Evolutionary conservation across 2,888 invertebrate genomes (phyloP), one percentile per base, ranked within the genome.

Genomic region (Muschampia plurimacula): DNA sequence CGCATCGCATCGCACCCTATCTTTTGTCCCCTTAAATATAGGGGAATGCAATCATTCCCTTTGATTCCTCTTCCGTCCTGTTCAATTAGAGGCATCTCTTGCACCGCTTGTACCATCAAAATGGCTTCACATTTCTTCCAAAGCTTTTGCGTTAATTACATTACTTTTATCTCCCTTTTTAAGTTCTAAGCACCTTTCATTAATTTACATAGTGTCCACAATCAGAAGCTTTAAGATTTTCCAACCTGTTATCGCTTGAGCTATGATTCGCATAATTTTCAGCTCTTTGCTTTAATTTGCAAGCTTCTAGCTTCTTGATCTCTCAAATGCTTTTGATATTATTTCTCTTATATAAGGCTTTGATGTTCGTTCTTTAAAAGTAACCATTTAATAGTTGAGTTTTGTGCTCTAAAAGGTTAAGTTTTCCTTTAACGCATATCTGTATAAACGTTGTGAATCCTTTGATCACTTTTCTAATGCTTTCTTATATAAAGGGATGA

Each of bases 41-140:
- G 90, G 93, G 92, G 92, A 90, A 89, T 86, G 89, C 89, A 90
- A 93, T 92, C 91, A 92, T 93, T 91, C 90, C 89, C 90, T 93
- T 93, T 93, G 93, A 93, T 92, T 93, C 85, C 85, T 89, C 86
- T 89, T 88, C 90, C 93, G 86, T 91, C 89, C 89, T 88, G 92
- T 93, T 93, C 92, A 94, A 94, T 94, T 93, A 94, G 90, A 91
- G 89, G 89, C 90, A 89, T 86, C 89, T 89, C 86, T 88, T 86
- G 89, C 87, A 79, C 80, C 86, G 88, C 85, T 86, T 89, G 85
- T 83, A 84, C 83, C 82, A 85, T 84, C 66, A 86, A 88, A 89
- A 83, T 84, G 80, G 81, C 77, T 77, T 78, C 77, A 77, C 79
- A 76, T 78, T 76, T 76, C 75, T 75, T 76, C 76, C 77, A 79